Conservation (phyloP, 2,797 vertebrate genomes). For the Danio choprae region DNA sequence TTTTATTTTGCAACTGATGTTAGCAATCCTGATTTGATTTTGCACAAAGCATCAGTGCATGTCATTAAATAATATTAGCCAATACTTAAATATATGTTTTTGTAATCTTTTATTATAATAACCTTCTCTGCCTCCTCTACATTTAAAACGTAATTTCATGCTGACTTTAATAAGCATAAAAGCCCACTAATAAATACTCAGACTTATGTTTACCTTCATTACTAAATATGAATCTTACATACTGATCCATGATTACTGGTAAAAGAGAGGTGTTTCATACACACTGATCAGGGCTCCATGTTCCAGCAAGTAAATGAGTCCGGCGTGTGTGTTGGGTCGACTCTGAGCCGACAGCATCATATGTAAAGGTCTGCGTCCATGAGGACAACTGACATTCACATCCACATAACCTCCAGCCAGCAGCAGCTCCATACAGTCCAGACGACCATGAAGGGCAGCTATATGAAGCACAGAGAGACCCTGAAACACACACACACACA, state of each 20-base stretch:
- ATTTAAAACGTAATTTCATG: not conserved
- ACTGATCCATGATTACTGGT: not conserved
- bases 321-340: slow-evolving; percentile 54
- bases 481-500: slow-evolving; percentile 56
- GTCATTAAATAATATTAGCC: not conserved
- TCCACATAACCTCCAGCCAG: slow-evolving; percentile 32
- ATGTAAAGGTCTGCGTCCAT: slow-evolving; percentile 70
- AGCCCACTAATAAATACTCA: not conserved
- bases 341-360: slow-evolving; percentile 64
- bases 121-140: no score
- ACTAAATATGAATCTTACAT: not conserved
- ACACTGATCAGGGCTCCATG: slow-evolving; percentile 64
- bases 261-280: slow-evolving; percentile 56
- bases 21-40: not conserved
- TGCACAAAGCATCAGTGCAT: not conserved
- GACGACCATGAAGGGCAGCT: slow-evolving; percentile 66
- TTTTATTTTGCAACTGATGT: not conserved
- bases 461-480: slow-evolving; percentile 65
- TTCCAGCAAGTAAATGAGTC: slow-evolving; percentile 71
- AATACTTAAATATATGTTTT: not conserved
- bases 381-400: slow-evolving; percentile 61
- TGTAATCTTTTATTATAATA: no score
- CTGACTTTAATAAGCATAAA: not conserved
- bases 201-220: not conserved
- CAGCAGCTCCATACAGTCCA: slow-evolving; percentile 61